phyloP scores from a whole-genome alignment of 1,140 invertebrate species.

The Bombus picipes region DNA sequence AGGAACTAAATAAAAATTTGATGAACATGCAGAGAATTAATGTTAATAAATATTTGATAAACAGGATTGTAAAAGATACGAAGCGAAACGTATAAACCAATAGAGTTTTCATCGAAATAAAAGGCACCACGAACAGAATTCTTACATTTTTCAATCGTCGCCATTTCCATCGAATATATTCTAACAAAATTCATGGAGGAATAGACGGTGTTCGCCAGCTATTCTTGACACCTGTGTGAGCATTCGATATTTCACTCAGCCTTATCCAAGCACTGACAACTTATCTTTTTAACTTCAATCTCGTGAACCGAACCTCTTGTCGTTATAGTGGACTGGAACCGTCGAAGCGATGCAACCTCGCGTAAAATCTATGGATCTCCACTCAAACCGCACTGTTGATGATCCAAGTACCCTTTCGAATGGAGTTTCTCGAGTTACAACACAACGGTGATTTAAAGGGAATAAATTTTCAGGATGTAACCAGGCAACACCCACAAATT shows the following conservation, averaged over 20 bases:
- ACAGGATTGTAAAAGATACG: too few species aligned
- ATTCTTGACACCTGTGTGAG: background rate
- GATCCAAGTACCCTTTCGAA: slow-evolving; percentile 10
- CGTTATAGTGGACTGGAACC: too few species aligned
- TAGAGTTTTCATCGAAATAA: background rate
- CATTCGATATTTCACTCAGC: background rate
- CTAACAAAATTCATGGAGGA: background rate
- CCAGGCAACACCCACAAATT: background rate
- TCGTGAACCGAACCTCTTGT: too few species aligned
- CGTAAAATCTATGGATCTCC: slow-evolving; percentile 1
- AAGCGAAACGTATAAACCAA: background rate
- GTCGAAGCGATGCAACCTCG: background rate
- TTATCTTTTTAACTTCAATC: background rate
- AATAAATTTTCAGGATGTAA: background rate
- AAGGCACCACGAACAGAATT: too few species aligned
- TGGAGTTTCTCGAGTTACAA: slow-evolving; percentile 13
- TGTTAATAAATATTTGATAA: too few species aligned
- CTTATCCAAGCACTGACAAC: background rate
- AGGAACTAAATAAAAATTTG: background rate
- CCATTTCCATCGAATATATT: background rate
- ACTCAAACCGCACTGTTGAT: background rate
- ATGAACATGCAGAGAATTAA: background rate
- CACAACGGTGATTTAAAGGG: background rate
- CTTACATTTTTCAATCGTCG: background rate
- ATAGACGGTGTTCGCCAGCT: background rate